These are phyloP conservation scores for Botrylloides violaceus DNA, from an alignment of 23 tunicate genomes.

Conservation along the genomic window DNA sequence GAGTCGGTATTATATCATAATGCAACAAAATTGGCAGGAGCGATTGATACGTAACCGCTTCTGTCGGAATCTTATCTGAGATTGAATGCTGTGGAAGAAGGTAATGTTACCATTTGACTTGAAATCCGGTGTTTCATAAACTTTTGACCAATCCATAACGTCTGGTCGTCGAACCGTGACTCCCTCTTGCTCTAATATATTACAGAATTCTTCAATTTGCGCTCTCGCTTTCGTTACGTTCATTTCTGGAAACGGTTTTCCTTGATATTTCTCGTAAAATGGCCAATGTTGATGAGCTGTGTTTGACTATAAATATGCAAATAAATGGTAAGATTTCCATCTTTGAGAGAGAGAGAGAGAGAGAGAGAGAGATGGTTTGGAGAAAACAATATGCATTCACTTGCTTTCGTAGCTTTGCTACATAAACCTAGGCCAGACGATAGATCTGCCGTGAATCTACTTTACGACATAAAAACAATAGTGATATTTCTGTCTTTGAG, in stretches of 20 bases:
- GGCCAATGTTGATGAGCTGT: slow-evolving; percentile 64
- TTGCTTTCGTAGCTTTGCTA: too few species aligned
- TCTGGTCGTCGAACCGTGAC: slow-evolving; percentile 82
- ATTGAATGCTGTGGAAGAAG: not conserved
- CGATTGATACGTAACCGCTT: too few species aligned
- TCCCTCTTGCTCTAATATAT: slow-evolving; percentile 77
- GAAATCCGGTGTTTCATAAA: slow-evolving; percentile 76
- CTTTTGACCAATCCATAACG: slow-evolving; percentile 66
- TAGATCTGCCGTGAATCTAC: too few species aligned
- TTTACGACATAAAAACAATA: too few species aligned
- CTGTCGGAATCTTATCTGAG: too few species aligned
- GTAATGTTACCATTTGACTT: slow-evolving; percentile 34
- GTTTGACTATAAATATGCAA: slow-evolving; percentile 41
- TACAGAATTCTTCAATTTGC: slow-evolving; percentile 87
- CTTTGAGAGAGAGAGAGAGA: not conserved
- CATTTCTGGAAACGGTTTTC: slow-evolving; percentile 54
- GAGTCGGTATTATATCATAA: too few species aligned
- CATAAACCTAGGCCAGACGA: too few species aligned
- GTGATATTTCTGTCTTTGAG: too few species aligned
- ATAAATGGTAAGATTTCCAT: not conserved
- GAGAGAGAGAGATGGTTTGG: too few species aligned
- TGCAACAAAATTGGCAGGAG: too few species aligned
- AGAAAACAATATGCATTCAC: too few species aligned
- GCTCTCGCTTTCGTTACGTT: slow-evolving; percentile 43
- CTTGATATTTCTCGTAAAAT: slow-evolving; percentile 49